These are phyloP conservation scores for Mirounga angustirostris DNA, from an alignment of 2,113 vertebrate species.

Conservation along the genomic window DNA sequence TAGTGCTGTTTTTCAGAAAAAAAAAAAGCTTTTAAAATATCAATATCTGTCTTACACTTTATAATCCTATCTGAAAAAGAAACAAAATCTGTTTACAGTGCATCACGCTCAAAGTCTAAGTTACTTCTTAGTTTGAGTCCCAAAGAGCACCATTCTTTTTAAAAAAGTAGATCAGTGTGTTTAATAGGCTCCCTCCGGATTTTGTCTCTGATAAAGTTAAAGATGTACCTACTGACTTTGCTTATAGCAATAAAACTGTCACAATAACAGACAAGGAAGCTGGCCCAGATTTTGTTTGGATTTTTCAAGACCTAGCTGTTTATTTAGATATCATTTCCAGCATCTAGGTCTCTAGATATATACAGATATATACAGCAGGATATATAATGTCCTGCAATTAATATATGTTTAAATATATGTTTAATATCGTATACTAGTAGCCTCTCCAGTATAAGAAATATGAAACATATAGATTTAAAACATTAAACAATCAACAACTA, in stretches of 20 bases:
- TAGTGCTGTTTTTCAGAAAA: constrained; percentile 79
- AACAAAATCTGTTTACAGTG: constrained; percentile 60
- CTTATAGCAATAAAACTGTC: constrained; percentile 11
- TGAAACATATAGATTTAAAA: constrained; percentile 39
- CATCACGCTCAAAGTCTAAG: constrained; percentile 53
- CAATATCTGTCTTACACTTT: constrained; percentile 41
- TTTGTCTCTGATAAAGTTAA: constrained; percentile 54
- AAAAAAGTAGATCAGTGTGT: not conserved
- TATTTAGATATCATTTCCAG: constrained; percentile 22
- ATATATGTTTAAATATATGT: too few species aligned
- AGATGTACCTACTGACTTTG: not conserved
- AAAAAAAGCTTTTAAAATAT: constrained; percentile 48
- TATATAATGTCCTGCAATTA: too few species aligned
- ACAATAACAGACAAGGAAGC: constrained; percentile 33
- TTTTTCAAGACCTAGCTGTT: constrained; percentile 55
- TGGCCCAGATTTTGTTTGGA: constrained; percentile 57
- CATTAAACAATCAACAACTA: not conserved
- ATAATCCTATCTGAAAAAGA: constrained; percentile 49
- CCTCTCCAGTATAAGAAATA: not conserved
- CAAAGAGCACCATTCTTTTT: not conserved
- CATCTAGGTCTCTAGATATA: not conserved
- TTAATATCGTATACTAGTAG: too few species aligned
- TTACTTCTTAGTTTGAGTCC: not conserved
- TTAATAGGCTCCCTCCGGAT: not conserved
- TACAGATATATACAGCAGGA: too few species aligned